A percentile compares a stretch with the other conserved stretches of the same genome.
Conservation (phyloP, 1,140 invertebrate species). For the Teleopsis dalmanni region DNA sequence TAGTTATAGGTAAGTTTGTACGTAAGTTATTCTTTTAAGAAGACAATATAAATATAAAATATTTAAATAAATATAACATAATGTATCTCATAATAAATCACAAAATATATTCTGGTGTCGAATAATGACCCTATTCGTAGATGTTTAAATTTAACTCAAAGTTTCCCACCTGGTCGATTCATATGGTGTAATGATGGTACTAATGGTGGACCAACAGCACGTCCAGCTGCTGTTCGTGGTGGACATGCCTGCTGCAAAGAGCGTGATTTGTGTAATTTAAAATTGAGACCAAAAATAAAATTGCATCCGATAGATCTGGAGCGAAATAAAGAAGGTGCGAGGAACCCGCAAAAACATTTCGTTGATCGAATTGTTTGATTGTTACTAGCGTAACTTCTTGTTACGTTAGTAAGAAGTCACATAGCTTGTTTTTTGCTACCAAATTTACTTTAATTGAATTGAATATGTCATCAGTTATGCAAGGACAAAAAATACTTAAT, state of each 20-base stretch:
- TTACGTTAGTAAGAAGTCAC: too few species aligned
- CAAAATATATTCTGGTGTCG: constrained; percentile 1
- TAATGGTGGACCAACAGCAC: constrained; percentile 35
- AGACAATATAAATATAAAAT: background rate
- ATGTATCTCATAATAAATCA: constrained; percentile 1
- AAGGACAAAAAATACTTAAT: too few species aligned
- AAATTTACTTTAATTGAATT: too few species aligned
- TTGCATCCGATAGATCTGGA: constrained; percentile 28
- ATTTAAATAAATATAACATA: background rate
- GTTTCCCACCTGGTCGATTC: constrained; percentile 66
- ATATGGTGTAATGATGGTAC: constrained; percentile 52
- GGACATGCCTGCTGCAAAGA: constrained; percentile 50
- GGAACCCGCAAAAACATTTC: too few species aligned
- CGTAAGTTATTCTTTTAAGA: too few species aligned
- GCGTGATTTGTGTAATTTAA: constrained; percentile 59
- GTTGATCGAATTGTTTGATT: too few species aligned
- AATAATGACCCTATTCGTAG: constrained; percentile 38
- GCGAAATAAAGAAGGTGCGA: constrained; percentile 11
- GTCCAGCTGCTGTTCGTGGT: constrained; percentile 30
- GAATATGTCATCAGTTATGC: too few species aligned
- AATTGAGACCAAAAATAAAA: constrained; percentile 30
- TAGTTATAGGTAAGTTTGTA: constrained; percentile 60
- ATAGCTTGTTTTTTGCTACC: too few species aligned
- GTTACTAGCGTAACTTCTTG: too few species aligned
- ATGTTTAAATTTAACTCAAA: constrained; percentile 58